Conservation (phyloP, 2,888 invertebrate genomes). For the Tuta absoluta region DNA sequence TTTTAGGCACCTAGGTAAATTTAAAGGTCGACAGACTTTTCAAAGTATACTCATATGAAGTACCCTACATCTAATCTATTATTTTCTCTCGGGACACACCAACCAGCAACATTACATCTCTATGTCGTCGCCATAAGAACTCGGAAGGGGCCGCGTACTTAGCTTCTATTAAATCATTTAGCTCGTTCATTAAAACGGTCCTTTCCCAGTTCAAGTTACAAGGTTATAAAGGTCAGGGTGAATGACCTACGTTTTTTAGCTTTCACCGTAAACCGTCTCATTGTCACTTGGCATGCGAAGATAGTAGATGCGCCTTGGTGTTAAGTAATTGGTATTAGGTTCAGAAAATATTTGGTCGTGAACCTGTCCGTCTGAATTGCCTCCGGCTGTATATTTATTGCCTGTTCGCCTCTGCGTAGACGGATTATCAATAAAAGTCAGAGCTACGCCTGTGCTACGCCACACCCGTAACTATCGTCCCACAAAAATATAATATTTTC, state of each 20-base stretch:
- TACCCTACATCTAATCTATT: too few relatives aligned
- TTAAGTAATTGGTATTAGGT: slow-evolving; percentile 38
- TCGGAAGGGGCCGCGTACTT: slow-evolving; percentile 17
- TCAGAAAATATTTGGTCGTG: slow-evolving; percentile 36
- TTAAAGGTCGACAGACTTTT: too few relatives aligned
- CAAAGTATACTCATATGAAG: too few relatives aligned
- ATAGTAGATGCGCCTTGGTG: slow-evolving; percentile 38
- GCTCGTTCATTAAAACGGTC: slow-evolving; percentile 58
- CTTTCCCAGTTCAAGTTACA: slow-evolving; percentile 60
- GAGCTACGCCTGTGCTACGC: not conserved
- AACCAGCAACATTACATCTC: slow-evolving; percentile 15
- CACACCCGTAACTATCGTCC: slow-evolving; percentile 6
- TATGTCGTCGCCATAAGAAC: slow-evolving; percentile 32
- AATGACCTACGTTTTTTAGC: slow-evolving; percentile 59
- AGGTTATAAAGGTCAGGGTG: slow-evolving; percentile 70
- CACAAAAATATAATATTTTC: slow-evolving; percentile 2
- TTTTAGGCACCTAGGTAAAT: too few relatives aligned
- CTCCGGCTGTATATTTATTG: slow-evolving; percentile 10
- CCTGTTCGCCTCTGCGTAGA: not conserved
- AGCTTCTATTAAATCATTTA: slow-evolving; percentile 56
- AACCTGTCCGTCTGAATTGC: slow-evolving; percentile 30
- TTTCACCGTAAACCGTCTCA: slow-evolving; percentile 48
- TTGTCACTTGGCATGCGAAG: slow-evolving; percentile 55
- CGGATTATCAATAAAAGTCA: slow-evolving; percentile 1
- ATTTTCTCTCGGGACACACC: too few relatives aligned